Evolutionary conservation across 2,888 invertebrate species (phyloP), one percentile per base, ranked within the genome.

Genomic region (Parnassius apollo): DNA sequence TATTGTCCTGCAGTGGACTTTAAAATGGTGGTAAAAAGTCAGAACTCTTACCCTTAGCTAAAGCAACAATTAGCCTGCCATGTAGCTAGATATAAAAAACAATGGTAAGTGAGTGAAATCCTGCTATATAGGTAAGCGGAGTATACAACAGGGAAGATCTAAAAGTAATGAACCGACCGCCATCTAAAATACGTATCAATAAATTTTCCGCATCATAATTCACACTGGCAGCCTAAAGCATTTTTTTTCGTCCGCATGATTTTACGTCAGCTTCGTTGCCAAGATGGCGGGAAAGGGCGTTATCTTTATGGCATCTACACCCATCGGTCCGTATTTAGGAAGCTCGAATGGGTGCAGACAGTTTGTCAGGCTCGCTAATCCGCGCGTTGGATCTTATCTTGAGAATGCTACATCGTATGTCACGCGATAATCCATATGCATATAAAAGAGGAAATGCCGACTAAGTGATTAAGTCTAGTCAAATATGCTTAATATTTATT

Each of bases 301-400:
- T 62, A 62, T 62, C 62, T 62, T 57, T 62, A 62, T 42, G 57
- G 10, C 62, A 62, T 62, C 62, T 60, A 13, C 42, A 22, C 53
- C 42, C 54, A 48, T 46, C 57, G 18, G 52, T 51, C 42, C 46
- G 46, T 57, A 57, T 52, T 11, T 50, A 42, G 62, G 48, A 51
- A 48, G 52, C 48, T 35, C 52, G 48, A 25, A 58, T 11, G 61
- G 57, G 48, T 58, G 57, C 57, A 54, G 49, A 25, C 52, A n/a
- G 49, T 54, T 52, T 42, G 49, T 55, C 42, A 44, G 53, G 45
- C 35, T n/a, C 57, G 52, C 50, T 62, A 53, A 56, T 57, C 58
- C 58, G 35, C 35, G 25, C 54, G 50, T 62, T 58, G 58, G 56
- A 58, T 59, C 35, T 55, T 50, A 59, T 62, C 50, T 58, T 50